Conservation (phyloP, 2,113 vertebrate species). For the Corythoichthys haematopterus region DNA sequence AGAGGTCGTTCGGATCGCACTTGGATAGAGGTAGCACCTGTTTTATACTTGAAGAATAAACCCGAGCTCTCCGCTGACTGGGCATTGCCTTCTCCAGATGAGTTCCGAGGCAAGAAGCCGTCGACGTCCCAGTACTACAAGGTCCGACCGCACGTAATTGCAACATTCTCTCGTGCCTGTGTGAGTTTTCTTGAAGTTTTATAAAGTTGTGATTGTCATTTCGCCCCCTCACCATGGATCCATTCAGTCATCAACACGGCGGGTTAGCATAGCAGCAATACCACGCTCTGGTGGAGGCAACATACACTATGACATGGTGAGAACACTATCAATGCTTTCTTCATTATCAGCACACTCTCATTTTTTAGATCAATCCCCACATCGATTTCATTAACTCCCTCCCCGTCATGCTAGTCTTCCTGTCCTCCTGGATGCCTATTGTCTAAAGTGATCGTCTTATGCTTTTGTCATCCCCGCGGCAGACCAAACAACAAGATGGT, state of each 20-base stretch:
- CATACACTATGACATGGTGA: constrained; percentile 64
- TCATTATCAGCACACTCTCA: not conserved
- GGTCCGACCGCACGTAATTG: constrained; percentile 33
- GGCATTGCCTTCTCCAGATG: constrained; percentile 69
- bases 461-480: constrained; percentile 7
- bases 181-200: not conserved
- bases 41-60: not conserved
- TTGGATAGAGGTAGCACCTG: constrained; percentile 58
- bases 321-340: not conserved
- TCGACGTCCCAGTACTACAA: constrained; percentile 67
- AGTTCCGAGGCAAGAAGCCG: constrained; percentile 80
- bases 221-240: rapidly evolving
- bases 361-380: not conserved
- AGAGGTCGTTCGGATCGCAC: constrained; percentile 76
- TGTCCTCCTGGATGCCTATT: no score
- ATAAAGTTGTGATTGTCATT: not conserved
- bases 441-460: no score
- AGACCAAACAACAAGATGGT: constrained; percentile 60
- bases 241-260: constrained; percentile 70
- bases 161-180: not conserved
- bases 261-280: constrained; percentile 83
- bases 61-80: not conserved
- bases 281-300: constrained; percentile 73
- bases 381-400: not conserved
- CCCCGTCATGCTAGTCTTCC: no score